phyloP scores from a whole-genome alignment of 2,113 vertebrate species.

The Sturnira hondurensis region DNA sequence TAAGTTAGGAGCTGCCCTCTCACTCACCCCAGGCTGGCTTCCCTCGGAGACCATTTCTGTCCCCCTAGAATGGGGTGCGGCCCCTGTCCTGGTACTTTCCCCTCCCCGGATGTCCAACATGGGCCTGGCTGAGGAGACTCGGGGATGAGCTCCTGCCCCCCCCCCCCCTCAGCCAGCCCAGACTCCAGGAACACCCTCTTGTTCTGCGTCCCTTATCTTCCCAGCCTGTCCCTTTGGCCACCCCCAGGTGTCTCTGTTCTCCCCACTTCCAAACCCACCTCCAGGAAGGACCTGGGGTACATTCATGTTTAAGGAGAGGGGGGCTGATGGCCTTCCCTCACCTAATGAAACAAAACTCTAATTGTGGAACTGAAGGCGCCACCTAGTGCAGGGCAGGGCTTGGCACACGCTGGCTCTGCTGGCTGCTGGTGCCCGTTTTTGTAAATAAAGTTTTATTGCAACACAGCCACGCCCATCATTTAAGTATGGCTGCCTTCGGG shows the following conservation, averaged over 20 bases:
- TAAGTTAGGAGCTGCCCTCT: background rate
- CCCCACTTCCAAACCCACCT: background rate
- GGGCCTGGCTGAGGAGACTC: background rate
- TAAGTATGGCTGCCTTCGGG: background rate
- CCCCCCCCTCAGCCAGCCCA: background rate
- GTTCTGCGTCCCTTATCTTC: background rate
- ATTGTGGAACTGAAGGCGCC: background rate
- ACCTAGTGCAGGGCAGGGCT: background rate
- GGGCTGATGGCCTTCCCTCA: background rate
- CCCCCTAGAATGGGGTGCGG: background rate
- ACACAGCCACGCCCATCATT: background rate
- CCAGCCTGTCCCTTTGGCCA: background rate
- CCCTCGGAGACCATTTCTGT: background rate
- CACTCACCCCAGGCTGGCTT: background rate
- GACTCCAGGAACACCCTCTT: background rate
- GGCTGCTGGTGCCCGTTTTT: background rate
- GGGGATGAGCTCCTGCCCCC: background rate
- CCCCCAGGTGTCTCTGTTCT: background rate
- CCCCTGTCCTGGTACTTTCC: background rate
- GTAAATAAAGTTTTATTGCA: background rate
- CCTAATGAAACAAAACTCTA: background rate
- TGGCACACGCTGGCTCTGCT: background rate
- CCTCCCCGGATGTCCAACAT: background rate
- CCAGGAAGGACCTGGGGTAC: background rate
- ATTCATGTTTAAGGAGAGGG: background rate